Evolutionary conservation across 2,888 invertebrate species (phyloP), one percentile per base, ranked within the genome.

Genomic region (Caenorhabditis afra): DNA sequence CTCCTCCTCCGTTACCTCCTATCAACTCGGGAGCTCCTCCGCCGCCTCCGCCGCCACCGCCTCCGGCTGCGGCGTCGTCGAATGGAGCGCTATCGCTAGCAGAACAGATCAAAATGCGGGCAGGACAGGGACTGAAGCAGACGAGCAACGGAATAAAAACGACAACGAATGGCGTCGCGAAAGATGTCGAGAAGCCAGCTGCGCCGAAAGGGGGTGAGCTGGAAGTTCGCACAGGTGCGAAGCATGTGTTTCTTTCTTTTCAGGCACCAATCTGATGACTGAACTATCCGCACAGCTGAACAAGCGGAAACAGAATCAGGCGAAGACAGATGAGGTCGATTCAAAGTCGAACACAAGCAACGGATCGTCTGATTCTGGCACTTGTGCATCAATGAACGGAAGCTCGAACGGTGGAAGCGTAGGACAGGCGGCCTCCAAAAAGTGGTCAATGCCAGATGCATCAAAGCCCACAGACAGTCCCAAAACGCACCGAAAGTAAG

Each of bases 401-500:
- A 58, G 44, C 11, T 65, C 67, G 10, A 82, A 77, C 47, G 77
- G 76, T 5, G 79, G 79, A 41, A 65, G 59, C 7, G 53, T 79
- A 16, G 78, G 78, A 67, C 73, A 71, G 18, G 64, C 73, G n/a
- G 45, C 68, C 0, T 81, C 81, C n/a, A 84, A 83, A 55, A 83
- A 83, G 35, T 82, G 80, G 80, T 74, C 77, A 1, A 61, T 77
- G 2, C 55, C 78, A 11, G 81, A 80, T 10, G 65, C 55, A 3
- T 52, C 66, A 29, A 62, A 65, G 23, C 62, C 59, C 2, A 44
- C 61, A 16, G 81, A 81, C 50, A 84, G 84, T 61, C 84, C 84
- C 4, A 84, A 84, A 41, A 70, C 84, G 1, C 84, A 84, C 52
- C 67, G 84, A 65, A 84, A 84, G 84, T 84, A 45, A 78, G 79